phyloP scores from a whole-genome alignment of 2,888 invertebrate genomes.

The Rhingia rostrata region DNA sequence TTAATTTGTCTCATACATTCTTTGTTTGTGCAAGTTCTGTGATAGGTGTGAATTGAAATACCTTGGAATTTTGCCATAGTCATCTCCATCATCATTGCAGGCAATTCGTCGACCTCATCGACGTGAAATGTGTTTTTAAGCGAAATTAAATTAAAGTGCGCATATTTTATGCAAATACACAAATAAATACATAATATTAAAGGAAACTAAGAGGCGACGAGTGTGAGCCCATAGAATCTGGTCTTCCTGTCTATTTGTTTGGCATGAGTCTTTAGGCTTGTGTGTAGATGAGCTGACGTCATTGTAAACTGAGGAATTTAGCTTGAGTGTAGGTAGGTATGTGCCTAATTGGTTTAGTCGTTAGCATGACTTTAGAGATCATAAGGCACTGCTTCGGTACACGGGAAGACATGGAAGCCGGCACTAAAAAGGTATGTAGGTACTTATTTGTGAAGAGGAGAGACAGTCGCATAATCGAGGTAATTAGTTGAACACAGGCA shows the following conservation, averaged over 20 bases:
- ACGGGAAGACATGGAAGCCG: too few relatives aligned
- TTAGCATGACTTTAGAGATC: not conserved
- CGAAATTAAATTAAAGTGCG: conserved; percentile 57
- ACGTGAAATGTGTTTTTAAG: conserved; percentile 40
- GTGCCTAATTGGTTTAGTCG: conserved; percentile 2
- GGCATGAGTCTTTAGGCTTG: not conserved
- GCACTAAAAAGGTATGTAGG: too few relatives aligned
- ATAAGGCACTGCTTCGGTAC: not conserved
- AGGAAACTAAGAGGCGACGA: conserved; percentile 26
- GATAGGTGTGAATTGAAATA: conserved; percentile 47
- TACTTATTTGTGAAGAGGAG: too few relatives aligned
- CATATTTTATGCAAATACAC: conserved; percentile 69
- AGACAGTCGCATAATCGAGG: not conserved
- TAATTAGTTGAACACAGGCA: not conserved
- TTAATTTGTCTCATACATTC: conserved; percentile 10
- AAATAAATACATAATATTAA: conserved; percentile 30
- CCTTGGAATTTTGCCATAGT: conserved; percentile 26
- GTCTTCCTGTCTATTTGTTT: conserved; percentile 50
- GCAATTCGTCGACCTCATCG: conserved; percentile 31
- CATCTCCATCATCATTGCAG: conserved; percentile 29
- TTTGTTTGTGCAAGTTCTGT: conserved; percentile 9
- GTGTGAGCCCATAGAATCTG: conserved; percentile 1
- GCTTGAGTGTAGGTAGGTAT: not conserved
- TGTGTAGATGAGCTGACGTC: conserved; percentile 1
- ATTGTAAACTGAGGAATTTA: conserved; percentile 7